A percentile compares a stretch with the other conserved stretches of the same genome.
These are phyloP conservation scores for Dugesia japonica DNA, from an alignment of 2,888 invertebrate species.

Conservation along the genomic window DNA sequence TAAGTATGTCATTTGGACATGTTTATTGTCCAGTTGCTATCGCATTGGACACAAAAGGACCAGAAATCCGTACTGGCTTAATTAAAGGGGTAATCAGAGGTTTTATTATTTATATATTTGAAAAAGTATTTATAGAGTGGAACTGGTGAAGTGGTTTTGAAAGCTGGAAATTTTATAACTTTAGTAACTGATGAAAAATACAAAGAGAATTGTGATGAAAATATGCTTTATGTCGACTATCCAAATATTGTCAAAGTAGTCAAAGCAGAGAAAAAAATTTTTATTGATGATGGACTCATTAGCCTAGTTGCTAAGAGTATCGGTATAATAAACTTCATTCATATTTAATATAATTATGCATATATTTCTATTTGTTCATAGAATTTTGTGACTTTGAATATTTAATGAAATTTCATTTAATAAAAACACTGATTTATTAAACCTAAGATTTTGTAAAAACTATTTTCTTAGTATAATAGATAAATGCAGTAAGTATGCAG, in stretches of 20 bases:
- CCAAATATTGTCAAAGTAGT: constrained; percentile 80
- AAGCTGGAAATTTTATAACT: constrained; percentile 65
- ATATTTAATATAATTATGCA: no score
- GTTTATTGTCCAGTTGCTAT: constrained; percentile 64
- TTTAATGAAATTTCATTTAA: no score
- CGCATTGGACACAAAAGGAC: constrained; percentile 91
- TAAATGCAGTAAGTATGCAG: no score
- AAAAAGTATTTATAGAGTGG: constrained; percentile 56
- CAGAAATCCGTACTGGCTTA: constrained; percentile 91
- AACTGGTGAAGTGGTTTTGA: constrained; percentile 72
- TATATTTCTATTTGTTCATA: no score
- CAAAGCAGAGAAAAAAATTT: constrained; percentile 61
- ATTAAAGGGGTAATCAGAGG: constrained; percentile 64
- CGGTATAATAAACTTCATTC: constrained; percentile 47
- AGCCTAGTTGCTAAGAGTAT: constrained; percentile 68
- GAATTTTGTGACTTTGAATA: no score
- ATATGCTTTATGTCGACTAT: constrained; percentile 71
- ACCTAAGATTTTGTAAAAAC: no score
- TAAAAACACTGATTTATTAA: no score
- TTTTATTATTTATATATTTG: no score
- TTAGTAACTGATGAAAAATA: constrained; percentile 65
- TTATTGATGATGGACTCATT: constrained; percentile 86
- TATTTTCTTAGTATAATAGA: no score
- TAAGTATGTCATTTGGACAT: constrained; percentile 53
- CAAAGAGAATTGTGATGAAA: constrained; percentile 62